Percentiles rank a stretch among this genome's conserved stretches.
Evolutionary conservation across 2,797 vertebrate species (phyloP).

Genomic region (Epinephelus malabaricus): DNA sequence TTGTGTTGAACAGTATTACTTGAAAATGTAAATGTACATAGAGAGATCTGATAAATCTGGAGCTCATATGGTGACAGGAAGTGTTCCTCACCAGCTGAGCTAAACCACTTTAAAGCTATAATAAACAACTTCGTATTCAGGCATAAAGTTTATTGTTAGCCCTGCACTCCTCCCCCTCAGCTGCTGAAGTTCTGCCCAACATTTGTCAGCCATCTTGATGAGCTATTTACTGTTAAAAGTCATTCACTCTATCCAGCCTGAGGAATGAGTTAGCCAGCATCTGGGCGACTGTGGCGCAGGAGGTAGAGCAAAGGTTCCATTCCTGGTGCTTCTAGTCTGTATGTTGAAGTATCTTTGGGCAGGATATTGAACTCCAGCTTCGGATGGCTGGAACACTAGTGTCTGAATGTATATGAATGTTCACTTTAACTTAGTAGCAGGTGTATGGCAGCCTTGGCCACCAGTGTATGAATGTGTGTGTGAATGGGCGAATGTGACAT

Average conservation of each 20-base stretch:
- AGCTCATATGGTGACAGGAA: neutral
- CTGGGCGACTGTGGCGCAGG: too few relatives aligned
- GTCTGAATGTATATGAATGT: too few relatives aligned
- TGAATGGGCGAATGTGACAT: too few relatives aligned
- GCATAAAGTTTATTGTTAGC: neutral
- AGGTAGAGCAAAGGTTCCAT: too few relatives aligned
- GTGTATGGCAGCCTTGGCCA: too few relatives aligned
- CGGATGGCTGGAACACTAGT: too few relatives aligned
- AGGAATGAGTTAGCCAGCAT: neutral
- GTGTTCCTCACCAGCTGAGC: neutral
- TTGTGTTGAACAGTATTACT: neutral
- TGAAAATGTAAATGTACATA: neutral
- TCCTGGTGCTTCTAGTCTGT: too few relatives aligned
- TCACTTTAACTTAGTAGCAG: too few relatives aligned
- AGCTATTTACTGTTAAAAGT: neutral
- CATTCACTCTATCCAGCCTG: neutral
- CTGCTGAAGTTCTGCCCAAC: neutral
- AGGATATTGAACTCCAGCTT: too few relatives aligned
- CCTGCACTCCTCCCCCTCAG: neutral
- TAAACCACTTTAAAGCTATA: neutral
- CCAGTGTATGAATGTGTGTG: too few relatives aligned
- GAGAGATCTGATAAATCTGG: neutral
- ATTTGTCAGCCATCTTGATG: conserved; percentile 5
- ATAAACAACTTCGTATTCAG: neutral
- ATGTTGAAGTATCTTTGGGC: too few relatives aligned